Evolutionary conservation across 2,797 vertebrate genomes (phyloP), one percentile per base, ranked within the genome.

Genomic region (Trichosurus vulpecula): DNA sequence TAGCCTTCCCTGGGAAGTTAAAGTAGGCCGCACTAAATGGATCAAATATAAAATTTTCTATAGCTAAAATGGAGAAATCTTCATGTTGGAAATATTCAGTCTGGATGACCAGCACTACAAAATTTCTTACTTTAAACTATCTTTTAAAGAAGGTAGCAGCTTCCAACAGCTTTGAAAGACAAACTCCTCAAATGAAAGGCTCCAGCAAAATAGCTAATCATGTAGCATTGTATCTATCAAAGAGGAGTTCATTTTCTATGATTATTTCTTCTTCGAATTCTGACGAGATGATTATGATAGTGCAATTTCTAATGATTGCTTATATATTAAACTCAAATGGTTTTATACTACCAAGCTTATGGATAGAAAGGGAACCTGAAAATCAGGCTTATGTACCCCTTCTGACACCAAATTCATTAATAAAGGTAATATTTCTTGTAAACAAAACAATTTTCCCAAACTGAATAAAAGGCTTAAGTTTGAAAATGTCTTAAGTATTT

Each of bases 161-260:
- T 87, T 87, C 10, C 41, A 87, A 87, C 3, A 27, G 74, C 53
- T 90, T n/a, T 90, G 52, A 54, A 54, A 90, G 41, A 54, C 90
- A 90, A 54, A 53, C 90, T 90, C 90, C 6, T 54, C 52, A 30
- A 90, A 89, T 81, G 13, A 92, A 92, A 56, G 92, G 41, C 58
- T 92, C 61, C 94, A 92, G 91, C 53, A 54, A 92, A 91, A 95
- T 66, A 95, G 91, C 66, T 55, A 12, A 87, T 56, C 91, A 87
- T 35, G 52, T 54, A 54, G 41, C 41, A 87, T 87, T 87, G 41
- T 87, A 51, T 52, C 51, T 90, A 22, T 87, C 74, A 87, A 52
- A 52, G 41, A 90, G 12, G 27, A 54, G 29, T 54, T 90, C 30
- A 90, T 90, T 90, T 90, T 90, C 51, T 31, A 54, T 31, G 31